Percentiles rank a stretch among this genome's conserved stretches.
These are phyloP conservation scores for Eucriotettix oculatus DNA, from an alignment of 2,888 invertebrate genomes.

Conservation along the genomic window DNA sequence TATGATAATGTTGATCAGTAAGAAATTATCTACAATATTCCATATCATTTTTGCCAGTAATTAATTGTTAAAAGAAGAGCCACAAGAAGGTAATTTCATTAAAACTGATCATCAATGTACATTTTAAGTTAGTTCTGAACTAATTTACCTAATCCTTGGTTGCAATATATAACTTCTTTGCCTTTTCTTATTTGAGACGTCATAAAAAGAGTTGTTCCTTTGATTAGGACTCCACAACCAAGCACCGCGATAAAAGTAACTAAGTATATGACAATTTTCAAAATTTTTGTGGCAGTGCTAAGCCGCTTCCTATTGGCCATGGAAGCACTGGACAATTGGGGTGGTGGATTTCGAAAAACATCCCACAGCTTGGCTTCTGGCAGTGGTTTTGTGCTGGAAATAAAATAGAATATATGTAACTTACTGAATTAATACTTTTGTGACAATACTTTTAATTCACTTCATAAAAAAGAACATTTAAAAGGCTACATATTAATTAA, in stretches of 20 bases:
- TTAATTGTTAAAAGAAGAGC: no score
- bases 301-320: conserved; percentile 77
- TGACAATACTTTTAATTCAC: no score
- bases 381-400: conserved; percentile 9
- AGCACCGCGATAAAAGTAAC: conserved; percentile 74
- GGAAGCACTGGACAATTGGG: conserved; percentile 73
- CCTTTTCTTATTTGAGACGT: conserved; percentile 69
- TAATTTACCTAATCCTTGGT: conserved; percentile 59
- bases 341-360: conserved; percentile 84
- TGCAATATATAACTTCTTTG: conserved; percentile 63
- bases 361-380: conserved; percentile 92
- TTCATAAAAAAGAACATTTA: no score
- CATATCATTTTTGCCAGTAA: no score
- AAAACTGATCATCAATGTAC: background rate
- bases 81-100: no score
- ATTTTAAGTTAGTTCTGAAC: background rate
- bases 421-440: no score
- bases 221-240: conserved; percentile 69
- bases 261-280: conserved; percentile 71
- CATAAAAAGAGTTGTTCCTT: conserved; percentile 81
- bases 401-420: background rate
- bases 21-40: no score
- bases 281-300: conserved; percentile 65
- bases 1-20: no score
- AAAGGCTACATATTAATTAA: no score